Percentiles rank a stretch among this genome's conserved stretches.
These are phyloP conservation scores for Pygmarrhopalites habei DNA, from an alignment of 1,140 invertebrate genomes.

Conservation along the genomic window DNA sequence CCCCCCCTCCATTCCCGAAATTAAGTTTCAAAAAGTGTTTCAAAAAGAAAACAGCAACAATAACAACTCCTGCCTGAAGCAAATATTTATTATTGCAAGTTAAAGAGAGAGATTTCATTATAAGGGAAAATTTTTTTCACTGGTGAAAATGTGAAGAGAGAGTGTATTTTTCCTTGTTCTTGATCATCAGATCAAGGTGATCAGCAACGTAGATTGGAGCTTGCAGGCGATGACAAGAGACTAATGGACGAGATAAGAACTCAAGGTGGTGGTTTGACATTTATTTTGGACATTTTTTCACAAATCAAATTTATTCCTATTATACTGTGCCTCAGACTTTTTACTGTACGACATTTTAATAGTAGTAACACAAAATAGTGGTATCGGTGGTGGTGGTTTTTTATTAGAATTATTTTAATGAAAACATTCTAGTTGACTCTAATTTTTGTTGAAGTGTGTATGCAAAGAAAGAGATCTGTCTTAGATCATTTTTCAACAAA, in stretches of 20 bases:
- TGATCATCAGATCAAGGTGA: constrained; percentile 9
- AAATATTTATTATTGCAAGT: not conserved
- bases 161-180: not conserved
- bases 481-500: not conserved
- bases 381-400: too few relatives aligned
- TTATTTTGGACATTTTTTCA: not conserved
- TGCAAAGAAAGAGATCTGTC: too few relatives aligned
- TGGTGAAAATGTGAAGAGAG: not conserved
- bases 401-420: not conserved
- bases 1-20: too few relatives aligned
- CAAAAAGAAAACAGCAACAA: not conserved
- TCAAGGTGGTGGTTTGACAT: constrained; percentile 47
- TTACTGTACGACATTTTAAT: not conserved
- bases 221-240: constrained; percentile 53
- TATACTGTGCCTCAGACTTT: not conserved
- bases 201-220: constrained; percentile 50
- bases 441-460: not conserved
- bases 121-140: not conserved
- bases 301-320: not conserved
- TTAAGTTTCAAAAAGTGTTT: not conserved
- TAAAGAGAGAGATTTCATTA: not conserved
- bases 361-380: not conserved
- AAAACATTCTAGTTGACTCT: not conserved
- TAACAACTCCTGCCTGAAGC: not conserved
- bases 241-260: constrained; percentile 57